These are phyloP conservation scores for Eulemur mongoz DNA, from an alignment of 2,797 vertebrate species.

Conservation along the genomic window DNA sequence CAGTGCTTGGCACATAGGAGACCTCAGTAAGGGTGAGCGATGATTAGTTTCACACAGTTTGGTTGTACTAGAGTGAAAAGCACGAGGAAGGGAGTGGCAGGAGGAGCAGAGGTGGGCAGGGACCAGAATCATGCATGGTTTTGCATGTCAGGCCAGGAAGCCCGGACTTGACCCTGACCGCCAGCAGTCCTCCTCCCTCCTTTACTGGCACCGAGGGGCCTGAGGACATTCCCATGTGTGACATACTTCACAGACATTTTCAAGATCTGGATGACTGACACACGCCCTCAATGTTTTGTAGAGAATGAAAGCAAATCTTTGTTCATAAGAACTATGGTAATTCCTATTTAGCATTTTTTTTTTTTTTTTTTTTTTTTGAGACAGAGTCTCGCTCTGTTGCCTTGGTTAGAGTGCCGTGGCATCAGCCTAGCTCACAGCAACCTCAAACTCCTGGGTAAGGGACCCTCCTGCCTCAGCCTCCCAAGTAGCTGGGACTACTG, in stretches of 20 bases:
- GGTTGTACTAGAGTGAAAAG: background rate
- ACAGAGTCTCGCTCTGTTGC: no score
- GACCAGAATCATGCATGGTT: background rate
- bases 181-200: background rate
- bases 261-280: background rate
- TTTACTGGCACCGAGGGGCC: background rate
- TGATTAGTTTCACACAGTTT: conserved; percentile 36
- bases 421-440: no score
- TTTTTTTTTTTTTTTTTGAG: no score
- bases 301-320: background rate
- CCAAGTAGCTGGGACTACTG: no score
- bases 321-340: background rate
- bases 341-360: background rate
- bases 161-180: conserved; percentile 7
- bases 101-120: conserved; percentile 62
- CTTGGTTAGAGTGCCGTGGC: no score
- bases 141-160: background rate
- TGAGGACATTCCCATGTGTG: background rate
- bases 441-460: no score
- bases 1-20: conserved; percentile 64
- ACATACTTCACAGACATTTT: background rate
- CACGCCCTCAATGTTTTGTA: background rate
- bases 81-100: background rate
- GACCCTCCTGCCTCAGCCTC: no score
- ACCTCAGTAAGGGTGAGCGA: conserved; percentile 28